These are phyloP conservation scores for Aphis craccivora DNA, from an alignment of 1,140 invertebrate genomes.

Conservation along the genomic window DNA sequence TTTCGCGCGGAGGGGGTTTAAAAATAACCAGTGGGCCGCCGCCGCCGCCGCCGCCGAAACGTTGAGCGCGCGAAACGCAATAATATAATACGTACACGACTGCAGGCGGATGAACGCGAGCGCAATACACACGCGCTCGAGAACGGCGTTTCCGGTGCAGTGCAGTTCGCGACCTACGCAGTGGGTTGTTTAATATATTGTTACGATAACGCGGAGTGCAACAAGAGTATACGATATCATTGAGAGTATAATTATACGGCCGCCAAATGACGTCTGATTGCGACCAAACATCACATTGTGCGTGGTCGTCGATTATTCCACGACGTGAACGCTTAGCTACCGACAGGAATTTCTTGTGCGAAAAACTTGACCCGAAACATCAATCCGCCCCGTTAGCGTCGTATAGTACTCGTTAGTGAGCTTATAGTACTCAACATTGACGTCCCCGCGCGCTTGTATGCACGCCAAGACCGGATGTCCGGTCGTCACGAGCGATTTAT, in stretches of 20 bases:
- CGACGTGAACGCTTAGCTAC: background rate
- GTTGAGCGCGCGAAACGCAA: background rate
- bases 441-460: background rate
- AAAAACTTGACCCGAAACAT: background rate
- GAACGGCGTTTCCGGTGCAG: background rate
- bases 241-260: background rate
- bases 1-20: conserved; percentile 25
- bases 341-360: background rate
- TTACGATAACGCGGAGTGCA: background rate
- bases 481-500: background rate
- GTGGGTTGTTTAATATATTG: background rate
- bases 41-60: background rate
- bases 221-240: background rate
- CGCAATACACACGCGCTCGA: background rate
- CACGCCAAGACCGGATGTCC: background rate
- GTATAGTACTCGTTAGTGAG: background rate
- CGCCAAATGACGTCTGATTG: background rate
- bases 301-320: background rate
- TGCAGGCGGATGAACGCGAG: background rate
- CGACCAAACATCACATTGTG: background rate
- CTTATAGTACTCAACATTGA: no score
- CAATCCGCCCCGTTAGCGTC: background rate
- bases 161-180: background rate
- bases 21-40: conserved; percentile 22
- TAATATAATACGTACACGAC: background rate